Evolutionary conservation across 2,113 vertebrate species (phyloP), one percentile per base, ranked within the genome.

Genomic region (Sinocyclocheilus grahami): DNA sequence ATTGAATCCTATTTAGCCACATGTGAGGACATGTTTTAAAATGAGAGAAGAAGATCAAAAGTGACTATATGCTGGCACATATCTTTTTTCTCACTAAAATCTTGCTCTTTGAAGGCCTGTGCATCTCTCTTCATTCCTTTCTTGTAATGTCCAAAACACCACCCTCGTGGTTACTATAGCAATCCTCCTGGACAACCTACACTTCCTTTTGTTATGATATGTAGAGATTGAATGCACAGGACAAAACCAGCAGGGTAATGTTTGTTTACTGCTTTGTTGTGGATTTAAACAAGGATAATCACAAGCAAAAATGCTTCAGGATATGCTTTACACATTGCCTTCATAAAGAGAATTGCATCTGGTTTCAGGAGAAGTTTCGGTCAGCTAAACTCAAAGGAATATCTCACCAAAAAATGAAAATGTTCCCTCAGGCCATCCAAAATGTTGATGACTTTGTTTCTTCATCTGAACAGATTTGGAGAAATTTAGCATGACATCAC

Each of bases 161-260:
- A 83, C 62, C 62, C 33, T 71, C 82, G 5, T 33, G 76, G 75
- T 87, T 74, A 79, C 82, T 83, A 84, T 83, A 60, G 86, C 82
- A 84, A 79, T 78, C 12, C 82, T 78, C 53, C 24, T 60, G 24
- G 63, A 78, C 65, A 78, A 42, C 86, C 82, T 71, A 42, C 63
- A 67, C 76, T 22, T 39, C 4, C 77, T 71, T 71, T 78, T 87
- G 27, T 71, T 55, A 13, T 84, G 81, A 79, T 30, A 69, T 67
- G 84, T 69, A 53, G 75, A 69, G 46, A 55, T 79, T 58, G n/a
- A 55, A 79, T 58, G 84, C 65, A 67, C 12, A 67, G 51, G 75
- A 85, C 60, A 85, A 84, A 78, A 85, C 24, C 46, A 63, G 76
- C 22, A 62, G 58, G 20, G 37, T 58, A 6, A 33, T 63, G 2